Conservation (phyloP, 2,888 invertebrate genomes). For the Clanis bilineata region DNA sequence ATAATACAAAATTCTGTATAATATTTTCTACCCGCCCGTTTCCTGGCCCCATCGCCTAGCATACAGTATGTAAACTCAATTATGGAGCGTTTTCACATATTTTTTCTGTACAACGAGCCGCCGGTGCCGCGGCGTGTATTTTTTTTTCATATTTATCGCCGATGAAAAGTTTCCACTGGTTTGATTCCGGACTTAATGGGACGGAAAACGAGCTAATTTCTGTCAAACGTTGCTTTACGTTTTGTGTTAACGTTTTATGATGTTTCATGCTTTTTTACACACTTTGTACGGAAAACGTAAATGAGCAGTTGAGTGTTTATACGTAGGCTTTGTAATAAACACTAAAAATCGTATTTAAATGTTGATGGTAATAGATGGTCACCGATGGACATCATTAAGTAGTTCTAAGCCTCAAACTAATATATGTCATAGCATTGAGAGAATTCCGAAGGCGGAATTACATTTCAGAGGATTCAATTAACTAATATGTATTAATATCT, state of each 20-base stretch:
- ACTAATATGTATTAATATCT: too few species aligned
- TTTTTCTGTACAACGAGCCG: conserved; percentile 6
- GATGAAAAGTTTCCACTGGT: conserved; percentile 10
- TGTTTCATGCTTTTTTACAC: background rate
- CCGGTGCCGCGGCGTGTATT: background rate
- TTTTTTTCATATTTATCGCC: conserved; percentile 8
- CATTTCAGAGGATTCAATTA: too few species aligned
- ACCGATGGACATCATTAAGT: too few species aligned
- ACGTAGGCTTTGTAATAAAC: too few species aligned
- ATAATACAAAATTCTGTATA: background rate
- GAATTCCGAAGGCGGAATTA: too few species aligned
- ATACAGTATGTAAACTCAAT: conserved; percentile 36
- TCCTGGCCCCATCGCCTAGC: conserved; percentile 25
- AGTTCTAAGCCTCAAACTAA: too few species aligned
- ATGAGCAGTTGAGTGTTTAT: too few species aligned
- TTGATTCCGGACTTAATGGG: background rate
- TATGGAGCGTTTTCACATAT: conserved; percentile 27
- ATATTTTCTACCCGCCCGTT: background rate
- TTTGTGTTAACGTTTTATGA: background rate
- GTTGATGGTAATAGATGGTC: too few species aligned
- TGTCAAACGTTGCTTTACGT: background rate
- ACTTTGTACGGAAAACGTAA: too few species aligned
- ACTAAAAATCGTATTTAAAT: too few species aligned
- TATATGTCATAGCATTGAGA: too few species aligned
- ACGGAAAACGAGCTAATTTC: conserved; percentile 10